phyloP scores from a whole-genome alignment of 2,888 invertebrate species.

The Philereme transversata region DNA sequence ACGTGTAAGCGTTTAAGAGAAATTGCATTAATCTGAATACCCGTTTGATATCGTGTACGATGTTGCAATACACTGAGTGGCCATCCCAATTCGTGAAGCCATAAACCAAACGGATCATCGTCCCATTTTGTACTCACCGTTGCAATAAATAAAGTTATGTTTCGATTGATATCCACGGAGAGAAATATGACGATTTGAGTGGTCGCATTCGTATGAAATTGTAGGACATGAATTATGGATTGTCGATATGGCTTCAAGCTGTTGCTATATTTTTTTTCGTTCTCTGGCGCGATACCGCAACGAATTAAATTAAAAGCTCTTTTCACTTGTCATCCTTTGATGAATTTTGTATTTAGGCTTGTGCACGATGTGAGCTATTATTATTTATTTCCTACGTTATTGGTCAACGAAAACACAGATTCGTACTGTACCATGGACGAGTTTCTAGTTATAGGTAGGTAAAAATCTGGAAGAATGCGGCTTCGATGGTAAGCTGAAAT shows the following conservation, averaged over 20 bases:
- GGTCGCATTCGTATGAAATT: constrained; percentile 78
- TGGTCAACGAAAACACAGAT: constrained; percentile 11
- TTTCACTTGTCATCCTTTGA: constrained; percentile 83
- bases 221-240: constrained; percentile 84
- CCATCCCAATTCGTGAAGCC: constrained; percentile 44
- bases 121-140: constrained; percentile 50
- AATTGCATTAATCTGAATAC: constrained; percentile 84
- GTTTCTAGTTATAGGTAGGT: constrained; percentile 22
- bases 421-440: constrained; percentile 18
- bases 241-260: constrained; percentile 84
- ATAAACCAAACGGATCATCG: constrained; percentile 45
- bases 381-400: constrained; percentile 42
- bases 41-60: constrained; percentile 82
- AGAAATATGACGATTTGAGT: constrained; percentile 54
- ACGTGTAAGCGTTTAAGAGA: constrained; percentile 84
- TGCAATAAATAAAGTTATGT: constrained; percentile 55
- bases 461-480: constrained; percentile 6
- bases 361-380: constrained; percentile 54
- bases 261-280: constrained; percentile 81
- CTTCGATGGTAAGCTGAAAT: constrained; percentile 9
- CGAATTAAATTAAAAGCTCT: constrained; percentile 85
- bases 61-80: constrained; percentile 79
- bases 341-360: constrained; percentile 78
- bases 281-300: constrained; percentile 79
- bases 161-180: constrained; percentile 49